Evolutionary conservation across 1,140 invertebrate species (phyloP), one percentile per base, ranked within the genome.

Genomic region (Pogonognathellus flavescens): DNA sequence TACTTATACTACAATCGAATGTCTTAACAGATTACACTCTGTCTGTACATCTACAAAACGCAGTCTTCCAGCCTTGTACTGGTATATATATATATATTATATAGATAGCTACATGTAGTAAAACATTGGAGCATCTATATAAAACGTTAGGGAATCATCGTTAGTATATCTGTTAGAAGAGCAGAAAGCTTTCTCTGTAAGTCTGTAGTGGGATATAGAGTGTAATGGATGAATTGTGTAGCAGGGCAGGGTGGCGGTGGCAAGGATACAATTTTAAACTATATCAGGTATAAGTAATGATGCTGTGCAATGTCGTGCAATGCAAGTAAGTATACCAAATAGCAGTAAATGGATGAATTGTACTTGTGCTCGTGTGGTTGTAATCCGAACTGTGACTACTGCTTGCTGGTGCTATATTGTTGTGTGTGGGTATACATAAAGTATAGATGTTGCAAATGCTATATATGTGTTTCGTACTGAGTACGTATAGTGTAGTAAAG

Each of bases 121-220:
- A n/a, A n/a, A n/a, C 31, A 6, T 41, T 41, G 31, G 2, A 3
- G 31, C 31, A 41, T 41, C 1, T 41, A 41, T 41, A 41, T 41
- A 41, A 18, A 62, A 20, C 59, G 10, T n/a, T n/a, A 72, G 70
- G 70, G 70, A 76, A 13, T 50, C 41, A 50, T 50, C 6, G 41
- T 50, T 76, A 49, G 31, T 50, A 76, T 6, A 3, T 41, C 31
- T 41, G 31, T 7, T 76, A 18, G 41, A 76, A 9, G 31, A 16
- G 70, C 25, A 76, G 70, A 18, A 76, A 41, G 66, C 31, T 41
- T 25, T 70, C 1, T 1, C 2, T 41, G 1, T 57, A 14, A 14
- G 25, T 76, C 66, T 72, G 66, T 72, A 13, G 20, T 62, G 25
- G 60, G 20, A 22, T 62, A 62, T 11, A 62, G 20, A 25, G 60